Evolutionary conservation across 2,888 invertebrate genomes (phyloP).

Genomic region (Parapristionchus giblindavisi): DNA sequence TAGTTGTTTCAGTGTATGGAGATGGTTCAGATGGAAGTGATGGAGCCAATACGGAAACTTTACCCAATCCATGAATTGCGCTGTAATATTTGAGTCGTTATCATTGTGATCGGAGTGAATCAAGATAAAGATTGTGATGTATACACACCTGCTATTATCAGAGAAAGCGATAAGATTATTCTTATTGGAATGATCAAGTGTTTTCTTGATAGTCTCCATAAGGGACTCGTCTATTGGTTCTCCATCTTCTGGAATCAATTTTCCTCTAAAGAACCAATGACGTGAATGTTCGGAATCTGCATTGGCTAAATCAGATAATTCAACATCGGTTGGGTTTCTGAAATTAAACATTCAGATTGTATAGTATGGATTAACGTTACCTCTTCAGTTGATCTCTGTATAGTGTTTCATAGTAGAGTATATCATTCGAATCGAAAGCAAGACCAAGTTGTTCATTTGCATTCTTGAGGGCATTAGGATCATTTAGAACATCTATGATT

Average conservation of each 20-base stretch:
- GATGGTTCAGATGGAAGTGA: conserved; percentile 78
- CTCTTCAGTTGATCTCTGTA: conserved; percentile 56
- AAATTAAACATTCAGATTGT: conserved; percentile 72
- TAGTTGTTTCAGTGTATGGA: conserved; percentile 73
- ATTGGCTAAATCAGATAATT: conserved; percentile 96
- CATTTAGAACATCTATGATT: conserved; percentile 4
- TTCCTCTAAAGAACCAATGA: conserved; percentile 94
- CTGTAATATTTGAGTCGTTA: conserved; percentile 48
- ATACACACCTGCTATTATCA: conserved; percentile 88
- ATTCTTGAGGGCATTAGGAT: conserved; percentile 20
- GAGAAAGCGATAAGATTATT: conserved; percentile 97
- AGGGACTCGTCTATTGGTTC: conserved; percentile 78
- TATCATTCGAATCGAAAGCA: conserved; percentile 58
- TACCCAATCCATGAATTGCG: conserved; percentile 77
- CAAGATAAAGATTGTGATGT: not conserved
- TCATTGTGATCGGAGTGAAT: conserved; percentile 19
- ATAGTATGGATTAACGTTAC: conserved; percentile 77
- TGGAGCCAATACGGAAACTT: conserved; percentile 76
- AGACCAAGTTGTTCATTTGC: conserved; percentile 53
- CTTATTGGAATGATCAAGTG: conserved; percentile 83
- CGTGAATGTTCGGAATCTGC: conserved; percentile 87
- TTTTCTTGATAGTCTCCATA: conserved; percentile 90
- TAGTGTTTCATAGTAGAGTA: conserved; percentile 58
- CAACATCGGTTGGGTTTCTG: conserved; percentile 94
- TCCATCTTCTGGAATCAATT: conserved; percentile 74